Base-by-base conservation (phyloP, 2,888 invertebrate species). In the Eupithecia centaureata region DNA sequence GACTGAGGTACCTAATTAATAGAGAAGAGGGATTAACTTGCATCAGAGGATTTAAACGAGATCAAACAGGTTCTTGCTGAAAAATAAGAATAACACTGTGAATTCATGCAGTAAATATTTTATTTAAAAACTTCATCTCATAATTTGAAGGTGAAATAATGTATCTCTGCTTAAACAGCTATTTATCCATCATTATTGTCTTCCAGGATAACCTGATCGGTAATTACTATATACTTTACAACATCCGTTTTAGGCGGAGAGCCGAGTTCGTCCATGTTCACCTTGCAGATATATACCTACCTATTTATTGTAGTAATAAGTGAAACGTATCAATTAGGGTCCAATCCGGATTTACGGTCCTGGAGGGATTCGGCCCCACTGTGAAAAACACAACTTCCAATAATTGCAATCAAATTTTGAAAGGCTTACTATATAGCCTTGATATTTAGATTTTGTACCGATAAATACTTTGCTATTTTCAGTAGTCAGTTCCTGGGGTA, bases 131-230 rank as follows among this genome's bases (percentile, higher is more conserved):
- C 84, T 84, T 86, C 84, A 85, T 89, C 86, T 87, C 81, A 79
- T 88, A 82, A 86, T 85, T 87, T 69, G 86, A 88, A 89, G 86
- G 83, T 88, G 87, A 88, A 90, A 88, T 89, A 87, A 87, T 82
- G 85, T 88, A 85, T 84, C 81, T 90, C 81, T 88, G 88, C 87
- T 86, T 88, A 87, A 75, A 84, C 85, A 86, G 88, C 89, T 91
- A 91, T 89, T 65, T 87, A 88, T 87, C 86, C 89, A 82, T 87
- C 90, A 91, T 93, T 93, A 93, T 92, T 93, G 92, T 93, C 92
- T 88, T 89, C 89, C 92, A 90, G 91, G 90, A 86, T 89, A 87
- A 87, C 90, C 90, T 91, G 90, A 79, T 81, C 79, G 77, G 79
- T 81, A 83, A 78, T 79, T 79, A 80, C 71, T 80, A 81, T 82